phyloP scores from a whole-genome alignment of 1,140 invertebrate species.

The Lasioglossum baleicum region DNA sequence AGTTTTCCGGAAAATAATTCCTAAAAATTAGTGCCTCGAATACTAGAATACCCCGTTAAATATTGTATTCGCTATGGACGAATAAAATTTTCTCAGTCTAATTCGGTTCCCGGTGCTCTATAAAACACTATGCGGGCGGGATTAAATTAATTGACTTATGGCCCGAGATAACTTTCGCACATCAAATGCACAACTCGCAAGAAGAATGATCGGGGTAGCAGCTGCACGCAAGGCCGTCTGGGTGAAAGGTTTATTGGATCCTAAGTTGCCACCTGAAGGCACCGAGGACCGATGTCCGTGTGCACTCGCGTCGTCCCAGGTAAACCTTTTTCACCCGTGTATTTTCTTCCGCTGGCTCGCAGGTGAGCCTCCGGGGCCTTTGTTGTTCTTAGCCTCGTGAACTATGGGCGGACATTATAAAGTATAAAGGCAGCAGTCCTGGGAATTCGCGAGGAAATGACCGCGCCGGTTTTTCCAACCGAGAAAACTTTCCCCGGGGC shows the following conservation, averaged over 20 bases:
- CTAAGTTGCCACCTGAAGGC: slow-evolving; percentile 57
- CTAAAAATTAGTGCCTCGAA: no score
- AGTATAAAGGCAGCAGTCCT: slow-evolving; percentile 17
- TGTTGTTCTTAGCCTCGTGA: slow-evolving; percentile 51
- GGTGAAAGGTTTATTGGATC: slow-evolving; percentile 64
- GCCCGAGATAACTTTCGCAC: slow-evolving; percentile 49
- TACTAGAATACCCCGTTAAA: no score
- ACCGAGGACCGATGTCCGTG: slow-evolving; percentile 34
- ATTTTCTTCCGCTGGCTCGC: slow-evolving; percentile 52
- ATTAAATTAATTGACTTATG: slow-evolving; percentile 62
- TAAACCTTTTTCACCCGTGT: background rate
- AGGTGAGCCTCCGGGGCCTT: background rate
- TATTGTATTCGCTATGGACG: no score
- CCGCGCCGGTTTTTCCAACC: slow-evolving; percentile 5
- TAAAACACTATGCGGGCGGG: background rate
- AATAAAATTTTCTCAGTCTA: no score
- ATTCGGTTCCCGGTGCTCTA: no score
- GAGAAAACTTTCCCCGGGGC: no score
- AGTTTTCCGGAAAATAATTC: no score
- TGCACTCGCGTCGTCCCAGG: slow-evolving; percentile 34
- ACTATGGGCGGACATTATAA: slow-evolving; percentile 33
- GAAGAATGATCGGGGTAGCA: slow-evolving; percentile 55
- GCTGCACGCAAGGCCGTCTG: slow-evolving; percentile 22
- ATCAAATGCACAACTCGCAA: slow-evolving; percentile 48
- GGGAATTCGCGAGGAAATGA: slow-evolving; percentile 30